Conservation (phyloP, 2,113 vertebrate species). For the Ailurus styani region DNA sequence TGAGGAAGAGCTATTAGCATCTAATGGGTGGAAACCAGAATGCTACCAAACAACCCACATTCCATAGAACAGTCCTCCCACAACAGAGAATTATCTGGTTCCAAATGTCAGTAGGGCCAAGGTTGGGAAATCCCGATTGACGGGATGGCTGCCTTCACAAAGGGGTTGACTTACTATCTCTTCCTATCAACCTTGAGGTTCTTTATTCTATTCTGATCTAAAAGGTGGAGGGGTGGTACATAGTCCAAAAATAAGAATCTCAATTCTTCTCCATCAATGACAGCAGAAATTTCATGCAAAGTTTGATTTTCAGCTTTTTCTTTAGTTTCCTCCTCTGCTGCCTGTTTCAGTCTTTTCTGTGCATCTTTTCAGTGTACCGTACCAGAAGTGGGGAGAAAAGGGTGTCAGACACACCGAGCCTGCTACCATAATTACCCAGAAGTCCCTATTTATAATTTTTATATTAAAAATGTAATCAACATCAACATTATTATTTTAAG, state of each 20-base stretch:
- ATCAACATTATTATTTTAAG: not conserved
- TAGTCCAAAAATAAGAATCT: not conserved
- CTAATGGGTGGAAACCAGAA: not conserved
- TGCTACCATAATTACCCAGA: not conserved
- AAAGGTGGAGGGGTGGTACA: not conserved
- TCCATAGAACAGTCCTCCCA: not conserved
- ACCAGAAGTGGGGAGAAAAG: not conserved
- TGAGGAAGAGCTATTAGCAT: not conserved
- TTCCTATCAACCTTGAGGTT: not conserved
- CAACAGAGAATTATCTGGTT: not conserved
- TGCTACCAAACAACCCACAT: not conserved
- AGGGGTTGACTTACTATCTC: not conserved
- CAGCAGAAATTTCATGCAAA: not conserved
- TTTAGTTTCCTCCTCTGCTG: not conserved
- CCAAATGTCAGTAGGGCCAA: not conserved
- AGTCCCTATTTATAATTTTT: not conserved
- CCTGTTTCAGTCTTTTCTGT: not conserved
- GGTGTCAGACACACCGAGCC: not conserved
- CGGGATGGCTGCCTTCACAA: not conserved
- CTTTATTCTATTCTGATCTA: not conserved
- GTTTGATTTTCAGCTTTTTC: not conserved
- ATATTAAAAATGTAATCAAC: constrained; percentile 20
- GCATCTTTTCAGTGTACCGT: not conserved
- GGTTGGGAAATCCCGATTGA: not conserved
- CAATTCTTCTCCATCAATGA: not conserved